These are phyloP conservation scores for Gouania willdenowi DNA, from an alignment of 2,797 vertebrate genomes.

Conservation along the genomic window DNA sequence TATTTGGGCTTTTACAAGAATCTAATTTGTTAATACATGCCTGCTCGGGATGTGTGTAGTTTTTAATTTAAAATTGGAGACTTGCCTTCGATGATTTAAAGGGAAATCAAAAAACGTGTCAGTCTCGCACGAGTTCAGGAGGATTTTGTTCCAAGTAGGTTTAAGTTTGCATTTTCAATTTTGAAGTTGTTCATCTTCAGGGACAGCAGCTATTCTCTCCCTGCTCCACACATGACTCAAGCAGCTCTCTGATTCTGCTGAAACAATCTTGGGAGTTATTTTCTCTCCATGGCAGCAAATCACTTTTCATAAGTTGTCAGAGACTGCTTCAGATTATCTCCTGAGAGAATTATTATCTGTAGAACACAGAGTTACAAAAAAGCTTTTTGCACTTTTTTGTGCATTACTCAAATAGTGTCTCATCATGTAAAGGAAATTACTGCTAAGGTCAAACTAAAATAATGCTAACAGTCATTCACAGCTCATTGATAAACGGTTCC, in stretches of 20 bases:
- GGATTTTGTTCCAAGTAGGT: background rate
- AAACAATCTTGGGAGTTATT: conserved; percentile 1
- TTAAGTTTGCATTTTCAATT: background rate
- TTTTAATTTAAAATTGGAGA: too few species aligned
- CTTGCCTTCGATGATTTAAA: too few species aligned
- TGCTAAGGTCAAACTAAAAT: too few species aligned
- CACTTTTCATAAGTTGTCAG: background rate
- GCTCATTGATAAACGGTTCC: too few species aligned
- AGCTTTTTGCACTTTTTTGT: background rate
- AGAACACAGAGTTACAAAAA: background rate
- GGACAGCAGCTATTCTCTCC: background rate
- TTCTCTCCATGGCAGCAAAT: background rate
- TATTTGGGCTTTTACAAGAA: too few species aligned
- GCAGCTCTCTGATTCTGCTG: background rate
- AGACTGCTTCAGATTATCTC: background rate
- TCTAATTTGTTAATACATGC: too few species aligned
- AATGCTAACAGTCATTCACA: too few species aligned
- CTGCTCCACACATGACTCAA: background rate
- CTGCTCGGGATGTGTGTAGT: too few species aligned
- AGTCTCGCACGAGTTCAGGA: background rate
- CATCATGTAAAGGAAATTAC: too few species aligned
- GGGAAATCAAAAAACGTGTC: too few species aligned
- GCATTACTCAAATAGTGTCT: too few species aligned
- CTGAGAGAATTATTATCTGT: background rate
- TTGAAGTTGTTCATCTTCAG: background rate